Base-by-base conservation (phyloP, 2,797 vertebrate genomes). In the Melanotaenia nigrans region DNA sequence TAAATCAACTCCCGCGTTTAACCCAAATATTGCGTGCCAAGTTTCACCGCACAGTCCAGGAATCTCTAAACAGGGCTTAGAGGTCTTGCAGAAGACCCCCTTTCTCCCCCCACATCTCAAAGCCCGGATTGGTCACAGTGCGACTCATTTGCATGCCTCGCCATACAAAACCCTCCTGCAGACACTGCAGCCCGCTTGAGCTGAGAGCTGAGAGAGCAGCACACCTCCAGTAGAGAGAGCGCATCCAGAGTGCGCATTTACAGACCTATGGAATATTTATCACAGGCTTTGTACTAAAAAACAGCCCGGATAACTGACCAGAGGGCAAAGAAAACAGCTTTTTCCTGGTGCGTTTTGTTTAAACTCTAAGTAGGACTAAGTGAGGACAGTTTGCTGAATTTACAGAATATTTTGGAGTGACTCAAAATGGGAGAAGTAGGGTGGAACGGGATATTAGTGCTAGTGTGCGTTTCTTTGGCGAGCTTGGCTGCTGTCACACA, bases 121-220 rank as follows among this genome's bases (percentile, higher is more conserved):
- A 85, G 91, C 91, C 59, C 83, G 80, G 77, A 89, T 90, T 93
- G 93, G 94, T 91, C 92, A 93, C 92, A 92, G 89, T 75, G 87
- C 78, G 78, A 75, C 94, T 90, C 87, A 97, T 99, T 97, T 97
- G 95, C 96, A 99, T 98, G 94, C 81, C 91, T 85, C 94, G 87
- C 87, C 90, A 92, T 97, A 97, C 95, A 97, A 33, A 96, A 93
- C 87, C 87, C 74, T 91, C 90, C 92, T 61, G 90, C 90, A 89
- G 88, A 90, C 92, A 89, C 91, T 91, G 92, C 94, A 94, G 92
- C 86, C 87, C 87, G 89, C 81, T 91, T 90, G 88, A 89, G 79
- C 82, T 85, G 77, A 88, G 88, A 89, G 79, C 82, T 85, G 77
- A 88, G 87, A 87, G 81, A 89, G 87, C 86, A 75, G 81, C 82